A percentile compares a stretch with the other conserved stretches of the same genome.
Conservation (phyloP, 2,888 invertebrate species). For the Harpagoxenus sublaevis region DNA sequence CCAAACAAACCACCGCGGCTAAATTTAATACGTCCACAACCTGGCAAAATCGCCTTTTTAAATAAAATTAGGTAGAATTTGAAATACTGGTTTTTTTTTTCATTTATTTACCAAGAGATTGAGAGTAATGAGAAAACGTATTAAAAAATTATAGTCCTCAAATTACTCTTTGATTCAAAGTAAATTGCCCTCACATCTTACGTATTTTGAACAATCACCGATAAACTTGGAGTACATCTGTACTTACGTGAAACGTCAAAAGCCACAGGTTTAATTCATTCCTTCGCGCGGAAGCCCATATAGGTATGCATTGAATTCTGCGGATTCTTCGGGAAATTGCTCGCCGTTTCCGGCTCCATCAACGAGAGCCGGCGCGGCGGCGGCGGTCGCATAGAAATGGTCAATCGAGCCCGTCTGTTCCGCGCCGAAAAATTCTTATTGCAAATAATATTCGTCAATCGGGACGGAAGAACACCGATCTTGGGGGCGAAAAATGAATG, state of each 20-base stretch:
- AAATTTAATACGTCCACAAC: conserved; percentile 8
- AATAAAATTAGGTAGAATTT: neutral
- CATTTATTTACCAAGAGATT: neutral
- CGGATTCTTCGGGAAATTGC: conserved; percentile 81
- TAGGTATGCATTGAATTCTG: conserved; percentile 82
- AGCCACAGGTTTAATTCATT: conserved; percentile 79
- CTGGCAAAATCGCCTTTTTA: neutral
- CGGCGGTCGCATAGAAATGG: conserved; percentile 78
- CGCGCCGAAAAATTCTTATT: conserved; percentile 79
- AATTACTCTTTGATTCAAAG: neutral
- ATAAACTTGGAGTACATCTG: conserved; percentile 1
- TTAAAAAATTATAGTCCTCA: neutral
- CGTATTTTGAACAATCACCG: conserved; percentile 27
- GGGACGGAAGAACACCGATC: conserved; percentile 12
- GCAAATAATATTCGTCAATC: conserved; percentile 80
- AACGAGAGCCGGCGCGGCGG: conserved; percentile 59
- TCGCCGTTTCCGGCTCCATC: conserved; percentile 55
- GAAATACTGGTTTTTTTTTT: neutral
- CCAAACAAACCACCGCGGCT: neutral
- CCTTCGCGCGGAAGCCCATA: conserved; percentile 69
- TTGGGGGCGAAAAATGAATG: conserved; percentile 28
- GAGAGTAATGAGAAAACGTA: neutral
- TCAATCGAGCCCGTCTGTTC: conserved; percentile 62
- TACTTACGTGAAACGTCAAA: conserved; percentile 40
- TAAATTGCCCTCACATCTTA: neutral